These are phyloP conservation scores for Chromoteleia sp. DNA, from an alignment of 2,888 invertebrate species.

Conservation along the genomic window DNA sequence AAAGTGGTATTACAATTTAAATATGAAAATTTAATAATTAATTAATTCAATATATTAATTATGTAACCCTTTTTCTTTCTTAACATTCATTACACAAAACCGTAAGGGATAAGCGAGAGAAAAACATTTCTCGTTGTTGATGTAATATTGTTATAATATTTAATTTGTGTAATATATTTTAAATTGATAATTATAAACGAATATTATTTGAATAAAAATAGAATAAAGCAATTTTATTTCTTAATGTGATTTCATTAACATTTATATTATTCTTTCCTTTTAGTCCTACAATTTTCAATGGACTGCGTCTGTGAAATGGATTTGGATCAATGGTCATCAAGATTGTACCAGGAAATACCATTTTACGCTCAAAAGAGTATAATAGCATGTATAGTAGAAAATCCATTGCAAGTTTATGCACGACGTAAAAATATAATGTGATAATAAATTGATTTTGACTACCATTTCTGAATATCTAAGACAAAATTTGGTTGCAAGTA, in stretches of 20 bases:
- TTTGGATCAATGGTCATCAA: constrained; percentile 77
- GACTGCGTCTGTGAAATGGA: constrained; percentile 84
- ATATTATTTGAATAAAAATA: too few species aligned
- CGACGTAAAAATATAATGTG: constrained; percentile 49
- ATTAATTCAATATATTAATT: background rate
- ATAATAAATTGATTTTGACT: constrained; percentile 14
- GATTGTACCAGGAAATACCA: constrained; percentile 74
- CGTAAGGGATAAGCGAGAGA: too few species aligned
- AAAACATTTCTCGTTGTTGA: too few species aligned
- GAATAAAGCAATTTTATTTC: constrained; percentile 36
- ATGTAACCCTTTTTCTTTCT: too few species aligned
- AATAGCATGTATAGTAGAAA: constrained; percentile 76
- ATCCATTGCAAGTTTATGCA: constrained; percentile 77
- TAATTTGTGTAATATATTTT: too few species aligned
- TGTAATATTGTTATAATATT: background rate
- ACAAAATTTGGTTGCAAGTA: background rate
- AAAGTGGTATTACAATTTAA: too few species aligned
- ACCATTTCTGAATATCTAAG: background rate
- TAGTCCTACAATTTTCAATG: constrained; percentile 76
- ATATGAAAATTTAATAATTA: too few species aligned
- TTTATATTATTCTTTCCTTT: background rate
- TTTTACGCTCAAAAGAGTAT: constrained; percentile 77
- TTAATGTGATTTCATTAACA: too few species aligned
- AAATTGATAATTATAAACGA: too few species aligned
- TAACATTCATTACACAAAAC: too few species aligned